Percentiles rank a stretch among this genome's conserved stretches.
Conservation (phyloP, 2,797 vertebrate species). For the Lutjanus campechanus region DNA sequence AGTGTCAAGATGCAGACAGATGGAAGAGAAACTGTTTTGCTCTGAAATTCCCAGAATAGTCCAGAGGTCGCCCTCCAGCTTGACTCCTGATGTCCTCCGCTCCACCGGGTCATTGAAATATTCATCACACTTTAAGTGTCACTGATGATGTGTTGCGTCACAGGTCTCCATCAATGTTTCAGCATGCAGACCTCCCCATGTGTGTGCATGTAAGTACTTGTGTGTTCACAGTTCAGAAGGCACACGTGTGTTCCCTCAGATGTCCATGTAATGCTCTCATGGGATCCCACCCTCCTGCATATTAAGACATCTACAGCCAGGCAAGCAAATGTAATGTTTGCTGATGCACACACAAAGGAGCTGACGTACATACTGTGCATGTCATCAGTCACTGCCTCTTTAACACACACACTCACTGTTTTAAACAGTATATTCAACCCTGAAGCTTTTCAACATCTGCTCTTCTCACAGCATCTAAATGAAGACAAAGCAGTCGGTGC, state of each 20-base stretch:
- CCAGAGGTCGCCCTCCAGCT: constrained; percentile 38
- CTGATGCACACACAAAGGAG: constrained; percentile 36
- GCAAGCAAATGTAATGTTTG: constrained; percentile 38
- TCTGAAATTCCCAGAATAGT: constrained; percentile 43
- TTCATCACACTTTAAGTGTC: constrained; percentile 73
- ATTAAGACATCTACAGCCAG: constrained; percentile 24
- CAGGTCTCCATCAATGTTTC: constrained; percentile 69
- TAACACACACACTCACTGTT: constrained; percentile 17
- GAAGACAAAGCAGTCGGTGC: constrained; percentile 10
- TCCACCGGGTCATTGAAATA: constrained; percentile 70
- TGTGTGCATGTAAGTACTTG: constrained; percentile 33
- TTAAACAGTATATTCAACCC: constrained; percentile 27
- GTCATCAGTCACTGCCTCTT: neutral
- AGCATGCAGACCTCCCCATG: constrained; percentile 40
- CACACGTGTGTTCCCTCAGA: constrained; percentile 40
- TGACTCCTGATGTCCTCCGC: constrained; percentile 48
- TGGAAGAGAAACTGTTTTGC: constrained; percentile 26
- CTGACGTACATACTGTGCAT: constrained; percentile 24
- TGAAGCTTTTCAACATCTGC: constrained; percentile 53
- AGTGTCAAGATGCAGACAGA: constrained; percentile 22
- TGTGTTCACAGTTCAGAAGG: constrained; percentile 45
- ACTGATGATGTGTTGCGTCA: constrained; percentile 60
- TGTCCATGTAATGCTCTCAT: constrained; percentile 36
- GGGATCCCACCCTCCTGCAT: constrained; percentile 36
- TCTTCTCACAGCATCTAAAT: constrained; percentile 50